Evolutionary conservation across 2,888 invertebrate genomes (phyloP).

Genomic region (Tanytarsus gracilentus): DNA sequence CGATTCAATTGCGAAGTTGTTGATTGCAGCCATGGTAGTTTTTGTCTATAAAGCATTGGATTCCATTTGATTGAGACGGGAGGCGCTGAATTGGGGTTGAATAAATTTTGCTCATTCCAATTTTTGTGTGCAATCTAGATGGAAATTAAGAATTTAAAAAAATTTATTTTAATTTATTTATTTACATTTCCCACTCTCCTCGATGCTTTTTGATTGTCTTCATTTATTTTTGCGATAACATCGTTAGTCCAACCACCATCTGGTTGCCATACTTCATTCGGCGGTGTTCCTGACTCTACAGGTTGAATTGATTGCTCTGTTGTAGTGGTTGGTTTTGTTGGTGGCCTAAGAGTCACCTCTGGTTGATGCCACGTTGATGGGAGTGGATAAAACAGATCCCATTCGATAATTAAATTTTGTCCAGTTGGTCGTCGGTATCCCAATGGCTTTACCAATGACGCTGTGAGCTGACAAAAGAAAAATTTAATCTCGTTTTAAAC

Average conservation of each 20-base stretch:
- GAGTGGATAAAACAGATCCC: conserved; percentile 26
- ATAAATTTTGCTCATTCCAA: conserved; percentile 1
- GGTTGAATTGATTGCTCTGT: background rate
- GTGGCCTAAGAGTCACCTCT: background rate
- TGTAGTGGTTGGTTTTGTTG: background rate
- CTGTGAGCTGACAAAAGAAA: conserved; percentile 14
- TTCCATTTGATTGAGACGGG: conserved; percentile 14
- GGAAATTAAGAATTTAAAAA: too few relatives aligned
- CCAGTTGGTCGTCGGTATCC: conserved; percentile 11
- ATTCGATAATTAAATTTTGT: conserved; percentile 18
- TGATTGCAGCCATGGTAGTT: conserved; percentile 9
- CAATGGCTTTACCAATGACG: conserved; percentile 17
- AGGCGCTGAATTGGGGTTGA: background rate
- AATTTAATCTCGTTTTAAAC: background rate
- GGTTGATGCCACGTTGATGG: conserved; percentile 17
- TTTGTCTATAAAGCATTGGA: conserved; percentile 9
- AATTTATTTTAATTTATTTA: too few relatives aligned
- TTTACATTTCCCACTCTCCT: too few relatives aligned
- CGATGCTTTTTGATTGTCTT: background rate
- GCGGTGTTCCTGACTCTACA: background rate
- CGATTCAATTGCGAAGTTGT: background rate
- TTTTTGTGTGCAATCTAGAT: background rate
- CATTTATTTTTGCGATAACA: conserved; percentile 7
- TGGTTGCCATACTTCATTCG: conserved; percentile 16
- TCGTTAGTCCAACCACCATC: conserved; percentile 11